Evolutionary conservation across 2,888 invertebrate genomes (phyloP).

Genomic region (Iphiclides podalirius): DNA sequence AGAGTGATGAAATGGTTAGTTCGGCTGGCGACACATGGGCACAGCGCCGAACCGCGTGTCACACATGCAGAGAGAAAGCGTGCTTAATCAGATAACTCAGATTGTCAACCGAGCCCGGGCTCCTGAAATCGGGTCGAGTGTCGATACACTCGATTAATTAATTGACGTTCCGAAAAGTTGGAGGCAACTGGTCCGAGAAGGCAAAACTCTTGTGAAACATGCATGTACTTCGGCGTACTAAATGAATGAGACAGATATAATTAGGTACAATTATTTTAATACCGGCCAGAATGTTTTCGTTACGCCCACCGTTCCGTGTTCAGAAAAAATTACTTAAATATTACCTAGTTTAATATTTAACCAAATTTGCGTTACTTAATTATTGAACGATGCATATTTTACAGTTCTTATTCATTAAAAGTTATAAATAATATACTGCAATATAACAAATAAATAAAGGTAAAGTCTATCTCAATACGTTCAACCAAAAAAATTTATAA

Average conservation of each 20-base stretch:
- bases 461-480: too few species aligned
- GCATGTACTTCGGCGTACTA: conserved; percentile 27
- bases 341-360: too few species aligned
- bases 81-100: conserved; percentile 79
- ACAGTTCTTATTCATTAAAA: too few species aligned
- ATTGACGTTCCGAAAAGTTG: conserved; percentile 73
- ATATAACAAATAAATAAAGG: too few species aligned
- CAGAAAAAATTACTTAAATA: too few species aligned
- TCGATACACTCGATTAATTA: conserved; percentile 79
- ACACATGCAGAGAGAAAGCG: conserved; percentile 73
- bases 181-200: conserved; percentile 67
- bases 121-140: conserved; percentile 79
- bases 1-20: conserved; percentile 69
- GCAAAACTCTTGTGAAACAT: conserved; percentile 68
- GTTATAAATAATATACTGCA: too few species aligned
- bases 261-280: conserved; percentile 7
- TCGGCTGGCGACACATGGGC: conserved; percentile 48
- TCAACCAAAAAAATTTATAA: conserved; percentile 5
- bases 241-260: conserved; percentile 18
- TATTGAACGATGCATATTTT: too few species aligned
- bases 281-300: background rate
- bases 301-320: too few species aligned
- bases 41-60: conserved; percentile 45
- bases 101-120: conserved; percentile 73
- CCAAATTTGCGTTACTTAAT: too few species aligned